Percentiles rank a stretch among this genome's conserved stretches.
Conservation (phyloP, 2,797 vertebrate genomes). For the Xiphorhynchus erythropygius region DNA sequence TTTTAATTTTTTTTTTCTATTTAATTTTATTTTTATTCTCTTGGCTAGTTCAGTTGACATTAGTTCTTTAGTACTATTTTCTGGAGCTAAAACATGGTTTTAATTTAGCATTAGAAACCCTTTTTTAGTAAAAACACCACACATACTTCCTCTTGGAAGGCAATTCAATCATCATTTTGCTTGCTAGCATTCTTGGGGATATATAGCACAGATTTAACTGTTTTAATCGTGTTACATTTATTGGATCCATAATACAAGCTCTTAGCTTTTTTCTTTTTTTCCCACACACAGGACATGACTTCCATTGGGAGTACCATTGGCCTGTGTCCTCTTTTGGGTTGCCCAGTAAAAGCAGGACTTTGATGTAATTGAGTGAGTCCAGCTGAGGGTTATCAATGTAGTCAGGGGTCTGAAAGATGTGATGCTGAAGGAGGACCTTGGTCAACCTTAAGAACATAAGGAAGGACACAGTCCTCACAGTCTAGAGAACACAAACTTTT, state of each 20-base stretch:
- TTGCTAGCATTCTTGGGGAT: neutral
- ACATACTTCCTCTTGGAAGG: neutral
- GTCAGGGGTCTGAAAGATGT: neutral
- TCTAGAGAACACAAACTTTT: neutral
- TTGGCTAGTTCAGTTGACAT: neutral
- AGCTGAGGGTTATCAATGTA: neutral
- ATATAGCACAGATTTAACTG: neutral
- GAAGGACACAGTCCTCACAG: neutral
- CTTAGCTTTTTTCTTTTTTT: neutral
- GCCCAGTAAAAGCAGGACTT: neutral
- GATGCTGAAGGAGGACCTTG: neutral
- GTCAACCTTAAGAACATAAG: neutral
- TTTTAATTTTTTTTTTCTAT: neutral
- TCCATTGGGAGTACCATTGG: rapidly evolving
- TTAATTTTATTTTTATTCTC: neutral
- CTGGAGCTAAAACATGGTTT: neutral
- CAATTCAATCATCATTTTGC: neutral
- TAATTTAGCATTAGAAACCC: no score
- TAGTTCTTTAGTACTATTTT: neutral
- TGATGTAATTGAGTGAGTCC: neutral
- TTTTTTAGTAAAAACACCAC: neutral
- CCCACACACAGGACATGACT: neutral
- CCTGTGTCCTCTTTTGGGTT: neutral
- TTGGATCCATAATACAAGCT: neutral
- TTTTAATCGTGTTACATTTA: neutral